Evolutionary conservation across 2,113 vertebrate genomes (phyloP), one percentile per base, ranked within the genome.

Genomic region (Corydoras maculifer): DNA sequence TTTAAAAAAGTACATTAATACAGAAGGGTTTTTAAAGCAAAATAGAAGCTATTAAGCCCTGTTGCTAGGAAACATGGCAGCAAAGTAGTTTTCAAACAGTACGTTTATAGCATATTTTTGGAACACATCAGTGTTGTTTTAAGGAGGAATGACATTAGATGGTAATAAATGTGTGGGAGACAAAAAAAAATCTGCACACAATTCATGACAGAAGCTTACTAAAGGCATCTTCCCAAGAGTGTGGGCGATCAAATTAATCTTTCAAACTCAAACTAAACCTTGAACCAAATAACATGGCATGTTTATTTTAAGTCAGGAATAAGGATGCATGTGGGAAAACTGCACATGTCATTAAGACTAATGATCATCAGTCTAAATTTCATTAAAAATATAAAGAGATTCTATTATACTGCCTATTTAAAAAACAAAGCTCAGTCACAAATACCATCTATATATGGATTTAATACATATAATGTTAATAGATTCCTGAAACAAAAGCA

Each of bases 61-160:
- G 77, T 78, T 78, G 73, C 77, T 75, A 66, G 69, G 77, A 73
- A 75, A 78, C 73, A 63, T 75, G 25, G 57, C 25, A 64, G 32
- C 62, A 74, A 67, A 70, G n/a, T 43, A 35, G 31, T 63, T 68
- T 75, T 66, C 29, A 71, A 75, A 58, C 57, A 53, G 66, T 59
- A 57, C 57, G 29, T 54, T 61, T 35, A 18, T 15, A 58, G 18
- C 49, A 32, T 72, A 75, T 68, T 75, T 75, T 64, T 68, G 63
- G 64, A 68, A 65, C 32, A 51, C 55, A 65, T 48, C 55, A 54
- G 75, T 14, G 51, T 74, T 65, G 32, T 66, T 67, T 60, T 77
- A 31, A 59, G 18, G 29, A 18, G 54, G 25, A 70, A 51, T 61
- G 64, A 62, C 31, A 59, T 9, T 60, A 49, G 57, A 68, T 74